These are phyloP conservation scores for Lonchura striata DNA, from an alignment of 2,113 vertebrate genomes.

Conservation along the genomic window DNA sequence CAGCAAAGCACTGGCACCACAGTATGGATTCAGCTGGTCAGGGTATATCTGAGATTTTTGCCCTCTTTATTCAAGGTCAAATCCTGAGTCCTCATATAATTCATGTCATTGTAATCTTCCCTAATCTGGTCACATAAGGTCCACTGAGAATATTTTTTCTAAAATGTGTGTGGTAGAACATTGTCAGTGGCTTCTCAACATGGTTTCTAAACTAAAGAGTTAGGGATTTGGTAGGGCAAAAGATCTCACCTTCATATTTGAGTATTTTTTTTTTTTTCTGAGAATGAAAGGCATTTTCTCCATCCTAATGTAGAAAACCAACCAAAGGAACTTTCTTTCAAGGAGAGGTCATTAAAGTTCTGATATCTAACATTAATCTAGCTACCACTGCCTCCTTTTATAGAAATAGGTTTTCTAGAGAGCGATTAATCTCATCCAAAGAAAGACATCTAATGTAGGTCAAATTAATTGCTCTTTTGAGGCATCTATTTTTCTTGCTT, in stretches of 20 bases:
- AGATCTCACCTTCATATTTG: neutral
- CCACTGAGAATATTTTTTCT: neutral
- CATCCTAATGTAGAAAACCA: neutral
- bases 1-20: neutral
- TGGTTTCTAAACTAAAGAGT: neutral
- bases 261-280: neutral
- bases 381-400: neutral
- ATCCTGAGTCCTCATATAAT: neutral
- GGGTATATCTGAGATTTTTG: neutral
- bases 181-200: neutral
- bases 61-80: neutral
- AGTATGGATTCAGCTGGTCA: neutral
- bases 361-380: neutral
- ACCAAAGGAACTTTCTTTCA: neutral
- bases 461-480: constrained; percentile 19
- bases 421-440: neutral
- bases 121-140: neutral
- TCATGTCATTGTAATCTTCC: neutral
- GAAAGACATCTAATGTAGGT: constrained; percentile 6
- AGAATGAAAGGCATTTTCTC: neutral
- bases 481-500: neutral
- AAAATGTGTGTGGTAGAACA: neutral
- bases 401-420: neutral
- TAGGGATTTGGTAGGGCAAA: neutral
- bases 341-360: neutral